Base-by-base conservation (phyloP, 2,113 vertebrate species). In the Pungitius pungitius region DNA sequence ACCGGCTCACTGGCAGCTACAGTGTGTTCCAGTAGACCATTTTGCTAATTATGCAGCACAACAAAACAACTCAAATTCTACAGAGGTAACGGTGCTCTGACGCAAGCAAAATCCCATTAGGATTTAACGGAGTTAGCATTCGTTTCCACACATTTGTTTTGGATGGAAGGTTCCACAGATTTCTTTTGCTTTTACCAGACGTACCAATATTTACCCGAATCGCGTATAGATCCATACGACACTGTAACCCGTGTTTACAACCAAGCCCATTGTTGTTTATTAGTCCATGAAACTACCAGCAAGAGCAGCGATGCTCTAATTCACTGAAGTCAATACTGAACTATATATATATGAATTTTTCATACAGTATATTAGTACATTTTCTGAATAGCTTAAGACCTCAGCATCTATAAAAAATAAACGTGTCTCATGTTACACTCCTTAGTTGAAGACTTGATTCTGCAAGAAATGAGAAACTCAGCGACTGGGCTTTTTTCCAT, bases 101-200 rank as follows among this genome's bases (percentile, higher is more conserved):
- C 49, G 68, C 15, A 43, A n/a, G 58, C 59, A 62, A 27, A 80
- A 69, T 24, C 73, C 75, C 58, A 73, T 72, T 57, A 56, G 58
- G 22, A 57, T 47, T 60, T 43, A 22, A 63, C 37, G 40, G 13
- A 65, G 42, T 60, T 42, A 33, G 33, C 26, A 45, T 45, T 63
- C 54, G 33, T 60, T 52, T 65, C 73, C 55, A 4, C 15, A n/a
- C 20, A 55, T 3, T 26, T 70, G 24, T 22, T 30, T 27, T 39
- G 24, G 42, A 52, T 15, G 18, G 14, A 71, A 66, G 39, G 11
- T 24, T 35, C 65, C 54, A 22, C 51, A 42, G 20, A 66, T 76
- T 63, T 56, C 40, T 37, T n/a, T n/a, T n/a, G n/a, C n/a, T n/a
- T 54, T 54, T 39, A 45, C 1, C 42, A 33, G 14, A 57, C 11